Evolutionary conservation across 2,888 invertebrate species (phyloP), one percentile per base, ranked within the genome.

Genomic region (Campoletis raptor): DNA sequence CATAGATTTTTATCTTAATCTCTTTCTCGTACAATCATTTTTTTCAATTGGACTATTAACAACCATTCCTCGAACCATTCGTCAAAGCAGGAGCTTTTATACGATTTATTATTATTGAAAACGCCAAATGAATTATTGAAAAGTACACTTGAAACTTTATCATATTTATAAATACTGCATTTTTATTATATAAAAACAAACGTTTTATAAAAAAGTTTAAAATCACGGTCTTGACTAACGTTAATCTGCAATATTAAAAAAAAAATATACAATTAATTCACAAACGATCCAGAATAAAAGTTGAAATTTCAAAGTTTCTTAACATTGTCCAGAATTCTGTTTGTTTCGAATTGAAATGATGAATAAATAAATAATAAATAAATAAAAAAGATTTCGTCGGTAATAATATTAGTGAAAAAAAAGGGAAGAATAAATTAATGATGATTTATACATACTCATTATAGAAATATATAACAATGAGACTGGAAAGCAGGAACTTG

Each of bases 1-100:
- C 9, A 52, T 21, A 45, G 69, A 81, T 84, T 72, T 80, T 72
- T 80, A 66, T 74, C 36, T 72, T 30, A 42, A 15, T 61, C 6
- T 30, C 6, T 6, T 30, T 61, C 5, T 8, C 21, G 3, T 10
- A 24, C 10, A 7, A 9, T 10, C 21, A 54, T 24, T 57, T 57
- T 24, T 4, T 4, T 12, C 12, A 61, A 61, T 30, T 18, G 15
- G 3, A 15, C 48, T 18, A 48, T 18, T 48, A 18, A 1, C 15
- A 48, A 48, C 5, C 2, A 18, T 48, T 48, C 18, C n/a, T n/a
- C n/a, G n/a, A n/a, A n/a, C n/a, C n/a, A n/a, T n/a, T 6, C 48
- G n/a, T n/a, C 18, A 42, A 42, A 42, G 10, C 42, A 10, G 42
- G 1, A 42, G 10, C 42, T 42, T 42, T 42, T 10, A 42, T 42